These are phyloP conservation scores for Acrobeloides nanus DNA, from an alignment of 2,888 invertebrate genomes.

Conservation along the genomic window DNA sequence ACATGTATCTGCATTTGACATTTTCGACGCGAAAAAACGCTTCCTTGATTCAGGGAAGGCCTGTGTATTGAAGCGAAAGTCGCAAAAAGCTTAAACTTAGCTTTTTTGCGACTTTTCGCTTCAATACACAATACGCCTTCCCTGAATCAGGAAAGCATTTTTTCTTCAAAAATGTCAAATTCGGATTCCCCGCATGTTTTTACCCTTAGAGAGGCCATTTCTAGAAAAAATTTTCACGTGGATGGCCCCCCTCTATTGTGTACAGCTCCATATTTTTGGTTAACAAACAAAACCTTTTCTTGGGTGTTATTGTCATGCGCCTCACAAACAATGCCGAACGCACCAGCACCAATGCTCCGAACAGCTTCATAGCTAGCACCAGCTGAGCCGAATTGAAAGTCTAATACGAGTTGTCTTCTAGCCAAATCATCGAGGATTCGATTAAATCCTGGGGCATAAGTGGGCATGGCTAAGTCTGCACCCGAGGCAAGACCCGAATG, in stretches of 20 bases:
- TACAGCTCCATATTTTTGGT: no score
- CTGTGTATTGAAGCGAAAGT: not conserved
- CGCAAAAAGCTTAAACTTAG: not conserved
- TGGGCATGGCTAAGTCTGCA: constrained; percentile 15
- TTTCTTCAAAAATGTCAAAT: no score
- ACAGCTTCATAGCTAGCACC: constrained; percentile 34
- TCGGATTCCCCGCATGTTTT: no score
- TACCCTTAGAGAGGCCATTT: no score
- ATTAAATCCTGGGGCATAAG: constrained; percentile 31
- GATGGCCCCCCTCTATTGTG: no score
- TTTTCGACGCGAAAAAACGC: no score
- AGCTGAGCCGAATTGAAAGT: constrained; percentile 42
- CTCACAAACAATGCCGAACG: constrained; percentile 50
- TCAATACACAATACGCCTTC: no score
- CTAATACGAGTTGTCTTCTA: constrained; percentile 39
- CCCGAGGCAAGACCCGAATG: not conserved
- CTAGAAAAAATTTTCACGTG: no score
- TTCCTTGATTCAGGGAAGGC: not conserved
- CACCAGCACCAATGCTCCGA: constrained; percentile 46
- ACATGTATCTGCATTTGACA: no score
- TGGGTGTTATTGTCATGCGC: constrained; percentile 33
- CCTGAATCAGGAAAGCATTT: no score
- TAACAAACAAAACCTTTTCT: no score
- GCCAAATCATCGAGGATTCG: constrained; percentile 34
- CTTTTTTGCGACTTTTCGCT: no score